Percentiles rank a stretch among this genome's conserved stretches.
Conservation (phyloP, 2,888 invertebrate species). For the Megastigmus dorsalis region DNA sequence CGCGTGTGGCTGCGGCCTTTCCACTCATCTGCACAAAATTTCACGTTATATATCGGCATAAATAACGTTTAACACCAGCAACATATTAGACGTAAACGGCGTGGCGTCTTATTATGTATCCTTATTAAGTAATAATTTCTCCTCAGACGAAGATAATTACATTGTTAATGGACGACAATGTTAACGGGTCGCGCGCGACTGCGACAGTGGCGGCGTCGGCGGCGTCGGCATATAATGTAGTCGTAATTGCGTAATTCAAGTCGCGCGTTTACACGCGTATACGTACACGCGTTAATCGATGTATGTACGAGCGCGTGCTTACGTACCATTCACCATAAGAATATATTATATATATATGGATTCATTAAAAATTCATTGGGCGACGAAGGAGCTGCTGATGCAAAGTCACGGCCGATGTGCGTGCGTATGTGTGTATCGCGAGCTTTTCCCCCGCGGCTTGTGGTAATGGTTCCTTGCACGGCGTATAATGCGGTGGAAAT, state of each 20-base stretch:
- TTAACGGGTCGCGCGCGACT: background rate
- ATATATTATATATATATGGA: background rate
- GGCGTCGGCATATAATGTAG: too few species aligned
- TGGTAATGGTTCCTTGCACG: too few species aligned
- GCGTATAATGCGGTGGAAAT: too few species aligned
- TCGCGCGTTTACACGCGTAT: too few species aligned
- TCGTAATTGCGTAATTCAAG: constrained; percentile 18
- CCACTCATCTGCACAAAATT: background rate
- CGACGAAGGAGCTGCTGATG: background rate
- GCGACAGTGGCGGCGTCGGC: too few species aligned
- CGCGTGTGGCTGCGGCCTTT: background rate
- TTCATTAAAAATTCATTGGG: background rate
- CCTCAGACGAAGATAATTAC: background rate
- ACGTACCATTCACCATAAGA: too few species aligned
- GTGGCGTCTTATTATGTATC: too few species aligned
- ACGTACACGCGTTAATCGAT: background rate
- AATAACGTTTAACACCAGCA: background rate
- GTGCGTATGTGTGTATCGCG: background rate
- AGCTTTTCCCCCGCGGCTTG: too few species aligned
- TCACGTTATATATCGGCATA: background rate
- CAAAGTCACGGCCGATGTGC: constrained; percentile 5
- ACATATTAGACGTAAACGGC: too few species aligned
- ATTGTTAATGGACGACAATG: background rate
- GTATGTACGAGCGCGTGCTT: too few species aligned
- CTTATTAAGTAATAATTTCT: constrained; percentile 14